Evolutionary conservation across 1,140 invertebrate genomes (phyloP), one percentile per base, ranked within the genome.

Genomic region (Pentalonia nigronervosa): DNA sequence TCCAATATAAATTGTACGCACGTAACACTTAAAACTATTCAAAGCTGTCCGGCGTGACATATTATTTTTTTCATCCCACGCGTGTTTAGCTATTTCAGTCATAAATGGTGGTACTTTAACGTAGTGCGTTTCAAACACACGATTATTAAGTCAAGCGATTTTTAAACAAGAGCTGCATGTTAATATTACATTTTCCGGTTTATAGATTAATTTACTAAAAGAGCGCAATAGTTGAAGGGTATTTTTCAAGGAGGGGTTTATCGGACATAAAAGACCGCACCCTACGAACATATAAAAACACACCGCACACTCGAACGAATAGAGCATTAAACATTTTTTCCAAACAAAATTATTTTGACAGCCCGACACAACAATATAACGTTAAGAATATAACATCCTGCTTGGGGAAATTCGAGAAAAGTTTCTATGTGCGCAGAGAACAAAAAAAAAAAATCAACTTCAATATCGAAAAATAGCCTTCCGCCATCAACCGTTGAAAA

Each of bases 271-370:
- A 53, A 41, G 50, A 60, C 34, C 50, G 25, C 36, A 41, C 23
- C 45, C 30, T 60, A 90, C 30, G 36, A 30, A 53, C 48, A 50
- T 20, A 88, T 88, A 50, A 30, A 87, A 25, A 87, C 25, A 20
- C 41, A 41, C 41, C 4, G 41, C 83, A 23, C 23, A 84, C 83
- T 84, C 17, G 11, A 25, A 84, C 21, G 23, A 90, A 90, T 9
- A 56, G 20, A 56, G 30, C 17, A n/a, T 88, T 50, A 50, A 88
- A 90, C 88, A 90, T 90, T 56, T 76, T 56, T 41, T 60, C 9
- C 53, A 90, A 41, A 90, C 88, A 56, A 90, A 88, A 89, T 53
- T 23, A 89, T 90, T 56, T 90, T 56, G 53, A 90, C 88, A 41
- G 4, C 9, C 21, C 41, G n/a, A 90, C 21, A 60, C 21, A 60